Base-by-base conservation (phyloP, 2,888 invertebrate species). In the Sarcophaga caerulescens region DNA sequence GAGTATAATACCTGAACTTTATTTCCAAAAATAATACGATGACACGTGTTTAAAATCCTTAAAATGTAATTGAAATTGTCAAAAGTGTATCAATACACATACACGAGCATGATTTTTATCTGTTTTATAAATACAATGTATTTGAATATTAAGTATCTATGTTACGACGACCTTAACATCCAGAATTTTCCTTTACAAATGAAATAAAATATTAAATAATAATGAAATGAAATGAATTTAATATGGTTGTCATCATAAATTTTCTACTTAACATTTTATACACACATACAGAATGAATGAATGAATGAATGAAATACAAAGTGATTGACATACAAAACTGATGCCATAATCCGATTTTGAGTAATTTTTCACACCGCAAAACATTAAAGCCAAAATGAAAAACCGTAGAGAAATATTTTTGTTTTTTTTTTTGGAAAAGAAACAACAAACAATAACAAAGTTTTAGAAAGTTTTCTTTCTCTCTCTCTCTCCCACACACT, bases 321-420 rank as follows among this genome's bases (percentile, higher is more conserved):
- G 80, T 86, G 85, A 70, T 70, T 70, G 69, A 70, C 69, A 70
- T 70, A 52, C 47, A 84, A 85, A 88, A 35, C 8, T 35, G 81
- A 84, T 80, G 85, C 77, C 71, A 69, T 87, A 88, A 88, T 86
- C 87, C 87, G 77, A 85, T 88, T 88, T 76, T 59, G 69, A 69
- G 35, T 69, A 85, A 85, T 87, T 85, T 84, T 76, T 77, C 66
- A 81, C 76, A 80, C 65, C 52, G 17, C 52, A 52, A 35, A 35
- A 35, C 17, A 52, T 52, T 52, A 52, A 52, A 52, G 52, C 17
- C 52, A 14, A 14, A 12, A 52, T 35, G 17, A 52, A 17, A 52
- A 52, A 52, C 52, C 52, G 17, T 52, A 17, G 57, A 57, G 14
- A 69, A 44, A 25, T 23, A 62, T n/a, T n/a, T n/a, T n/a, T 6